Evolutionary conservation across 53 echinoderm and acorn worm species (phyloP).

Genomic region (Arbacia lixula): DNA sequence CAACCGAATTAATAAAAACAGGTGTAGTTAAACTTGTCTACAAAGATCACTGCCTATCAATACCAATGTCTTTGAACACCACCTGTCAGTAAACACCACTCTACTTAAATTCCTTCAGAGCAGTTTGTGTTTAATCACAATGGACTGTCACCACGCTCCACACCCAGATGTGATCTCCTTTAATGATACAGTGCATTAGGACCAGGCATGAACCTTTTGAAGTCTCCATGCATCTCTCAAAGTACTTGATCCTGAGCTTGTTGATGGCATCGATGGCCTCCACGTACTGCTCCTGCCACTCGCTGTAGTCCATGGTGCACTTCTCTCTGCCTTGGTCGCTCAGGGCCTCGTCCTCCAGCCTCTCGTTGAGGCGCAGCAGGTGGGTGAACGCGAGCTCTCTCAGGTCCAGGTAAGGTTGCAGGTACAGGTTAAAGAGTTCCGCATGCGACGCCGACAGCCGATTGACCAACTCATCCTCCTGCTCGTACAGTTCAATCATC

Average conservation of each 20-base stretch:
- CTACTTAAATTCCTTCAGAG: too few species aligned
- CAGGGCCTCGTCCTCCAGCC: conserved; percentile 79
- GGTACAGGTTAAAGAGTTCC: conserved; percentile 84
- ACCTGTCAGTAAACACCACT: too few species aligned
- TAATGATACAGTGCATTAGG: too few species aligned
- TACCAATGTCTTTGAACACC: too few species aligned
- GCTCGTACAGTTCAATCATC: conserved; percentile 66
- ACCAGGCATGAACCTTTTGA: conserved; percentile 75
- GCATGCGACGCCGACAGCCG: conserved; percentile 70
- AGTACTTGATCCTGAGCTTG: conserved; percentile 80
- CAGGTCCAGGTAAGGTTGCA: conserved; percentile 93
- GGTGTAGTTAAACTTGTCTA: too few species aligned
- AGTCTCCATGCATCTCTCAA: conserved; percentile 74
- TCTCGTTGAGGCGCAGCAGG: conserved; percentile 78
- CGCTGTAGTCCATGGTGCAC: conserved; percentile 83
- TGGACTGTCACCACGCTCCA: too few species aligned
- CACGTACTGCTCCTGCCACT: conserved; percentile 87
- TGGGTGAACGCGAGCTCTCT: conserved; percentile 83
- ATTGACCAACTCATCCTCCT: conserved; percentile 64
- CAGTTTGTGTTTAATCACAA: too few species aligned
- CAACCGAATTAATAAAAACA: too few species aligned
- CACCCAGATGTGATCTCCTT: too few species aligned
- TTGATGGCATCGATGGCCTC: conserved; percentile 83
- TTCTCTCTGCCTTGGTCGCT: conserved; percentile 64
- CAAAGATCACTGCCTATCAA: too few species aligned